Evolutionary conservation across 1,140 invertebrate species (phyloP).

Genomic region (Drosophila pachea): DNA sequence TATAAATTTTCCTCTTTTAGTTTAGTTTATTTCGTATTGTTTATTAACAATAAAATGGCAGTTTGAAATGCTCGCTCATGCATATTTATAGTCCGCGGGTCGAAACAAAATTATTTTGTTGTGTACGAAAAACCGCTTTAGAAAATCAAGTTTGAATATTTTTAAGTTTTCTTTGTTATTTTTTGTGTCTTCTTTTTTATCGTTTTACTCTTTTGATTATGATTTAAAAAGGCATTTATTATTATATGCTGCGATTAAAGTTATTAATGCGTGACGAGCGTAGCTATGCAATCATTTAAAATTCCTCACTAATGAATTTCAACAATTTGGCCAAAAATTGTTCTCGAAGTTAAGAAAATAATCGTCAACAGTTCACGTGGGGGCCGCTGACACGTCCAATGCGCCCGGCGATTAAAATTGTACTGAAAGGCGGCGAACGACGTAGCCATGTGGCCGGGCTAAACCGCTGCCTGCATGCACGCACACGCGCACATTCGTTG

Average conservation of each 20-base stretch:
- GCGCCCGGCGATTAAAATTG: conserved; percentile 64
- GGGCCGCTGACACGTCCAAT: conserved; percentile 52
- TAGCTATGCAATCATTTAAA: conserved; percentile 17
- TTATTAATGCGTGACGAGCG: conserved; percentile 25
- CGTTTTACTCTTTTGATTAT: conserved; percentile 28
- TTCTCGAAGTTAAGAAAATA: conserved; percentile 15
- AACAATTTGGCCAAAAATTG: conserved; percentile 5
- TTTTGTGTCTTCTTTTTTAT: not conserved
- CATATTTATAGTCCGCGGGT: conserved; percentile 38
- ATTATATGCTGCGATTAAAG: conserved; percentile 15
- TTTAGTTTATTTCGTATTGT: conserved; percentile 25
- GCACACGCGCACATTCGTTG: conserved; percentile 11
- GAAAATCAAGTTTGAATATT: conserved; percentile 43
- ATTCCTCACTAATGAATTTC: conserved; percentile 11
- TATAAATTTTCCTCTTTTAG: conserved; percentile 5
- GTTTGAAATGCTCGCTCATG: conserved; percentile 39
- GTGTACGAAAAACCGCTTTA: conserved; percentile 36
- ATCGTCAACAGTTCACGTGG: conserved; percentile 58
- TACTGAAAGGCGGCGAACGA: conserved; percentile 48
- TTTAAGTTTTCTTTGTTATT: conserved; percentile 37
- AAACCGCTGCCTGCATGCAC: conserved; percentile 14
- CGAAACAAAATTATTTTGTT: conserved; percentile 14
- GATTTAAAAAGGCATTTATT: conserved; percentile 15
- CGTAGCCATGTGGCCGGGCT: conserved; percentile 45
- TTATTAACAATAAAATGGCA: conserved; percentile 42